These are phyloP conservation scores for Ommatoiulus sabulosus DNA, from an alignment of 2,888 invertebrate genomes.

Conservation along the genomic window DNA sequence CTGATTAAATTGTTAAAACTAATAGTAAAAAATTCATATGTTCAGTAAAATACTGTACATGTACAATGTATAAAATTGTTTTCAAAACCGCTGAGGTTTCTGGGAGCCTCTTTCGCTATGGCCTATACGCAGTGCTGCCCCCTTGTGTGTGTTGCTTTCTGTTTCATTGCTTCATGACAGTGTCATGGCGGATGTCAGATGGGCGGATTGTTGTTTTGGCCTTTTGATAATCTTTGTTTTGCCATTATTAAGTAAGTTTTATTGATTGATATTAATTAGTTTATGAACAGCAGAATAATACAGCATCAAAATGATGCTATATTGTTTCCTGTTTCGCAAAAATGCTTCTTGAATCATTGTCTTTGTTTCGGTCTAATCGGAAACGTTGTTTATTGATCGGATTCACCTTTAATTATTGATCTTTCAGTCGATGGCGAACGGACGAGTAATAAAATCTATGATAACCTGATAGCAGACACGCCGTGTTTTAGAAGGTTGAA, in stretches of 20 bases:
- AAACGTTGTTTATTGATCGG: not conserved
- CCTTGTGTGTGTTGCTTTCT: not conserved
- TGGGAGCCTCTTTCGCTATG: not conserved
- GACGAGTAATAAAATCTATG: slow-evolving; percentile 76
- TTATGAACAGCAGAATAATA: not conserved
- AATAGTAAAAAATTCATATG: too few relatives aligned
- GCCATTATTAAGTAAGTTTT: slow-evolving; percentile 9
- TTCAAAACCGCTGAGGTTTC: not conserved
- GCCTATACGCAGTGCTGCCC: not conserved
- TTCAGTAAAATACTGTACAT: too few relatives aligned
- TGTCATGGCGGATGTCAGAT: slow-evolving; percentile 52
- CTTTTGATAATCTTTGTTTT: slow-evolving; percentile 11
- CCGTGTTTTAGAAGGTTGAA: slow-evolving; percentile 92
- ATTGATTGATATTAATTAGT: not conserved
- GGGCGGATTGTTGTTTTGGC: slow-evolving; percentile 42
- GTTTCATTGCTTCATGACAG: too few relatives aligned
- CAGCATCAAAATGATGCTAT: not conserved
- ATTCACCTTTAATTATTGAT: slow-evolving; percentile 45
- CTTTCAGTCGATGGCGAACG: slow-evolving; percentile 55
- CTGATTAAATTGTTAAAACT: too few relatives aligned
- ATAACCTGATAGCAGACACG: slow-evolving; percentile 76
- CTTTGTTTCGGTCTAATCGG: not conserved
- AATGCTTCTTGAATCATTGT: too few relatives aligned
- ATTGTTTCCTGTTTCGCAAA: too few relatives aligned
- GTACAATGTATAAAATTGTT: too few relatives aligned